These are phyloP conservation scores for Eremobia ochroleuca DNA, from an alignment of 2,888 invertebrate genomes.

Conservation along the genomic window DNA sequence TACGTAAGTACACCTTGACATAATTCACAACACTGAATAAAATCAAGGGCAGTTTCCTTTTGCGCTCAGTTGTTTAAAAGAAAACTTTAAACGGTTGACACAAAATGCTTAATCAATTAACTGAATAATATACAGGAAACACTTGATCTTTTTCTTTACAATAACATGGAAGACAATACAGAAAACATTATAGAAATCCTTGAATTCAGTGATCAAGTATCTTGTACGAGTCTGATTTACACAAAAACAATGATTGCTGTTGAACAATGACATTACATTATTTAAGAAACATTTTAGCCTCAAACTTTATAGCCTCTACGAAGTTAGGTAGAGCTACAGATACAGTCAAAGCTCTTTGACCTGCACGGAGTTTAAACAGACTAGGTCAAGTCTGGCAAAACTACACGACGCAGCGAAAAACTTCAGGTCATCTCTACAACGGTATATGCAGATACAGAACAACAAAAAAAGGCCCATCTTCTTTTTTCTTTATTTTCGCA, in stretches of 20 bases:
- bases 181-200: conserved; percentile 28
- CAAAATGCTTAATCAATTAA: conserved; percentile 21
- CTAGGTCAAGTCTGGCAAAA: conserved; percentile 38
- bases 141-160: conserved; percentile 38
- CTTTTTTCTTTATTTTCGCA: neutral
- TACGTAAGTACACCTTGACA: conserved; percentile 70
- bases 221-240: conserved; percentile 14
- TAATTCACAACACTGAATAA: conserved; percentile 55
- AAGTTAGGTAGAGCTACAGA: neutral
- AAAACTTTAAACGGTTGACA: conserved; percentile 36
- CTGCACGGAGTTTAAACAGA: neutral
- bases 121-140: conserved; percentile 36
- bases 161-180: conserved; percentile 21
- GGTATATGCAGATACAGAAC: neutral
- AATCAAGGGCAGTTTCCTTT: conserved; percentile 62
- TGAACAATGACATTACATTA: conserved; percentile 26
- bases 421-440: neutral
- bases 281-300: neutral
- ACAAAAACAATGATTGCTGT: conserved; percentile 30
- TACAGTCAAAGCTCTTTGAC: conserved; percentile 43
- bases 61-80: conserved; percentile 31
- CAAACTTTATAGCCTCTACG: neutral
- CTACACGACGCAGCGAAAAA: neutral
- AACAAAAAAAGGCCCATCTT: neutral
- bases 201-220: conserved; percentile 41